Evolutionary conservation across 2,113 vertebrate genomes (phyloP), one percentile per base, ranked within the genome.

Genomic region (Panurus biarmicus): DNA sequence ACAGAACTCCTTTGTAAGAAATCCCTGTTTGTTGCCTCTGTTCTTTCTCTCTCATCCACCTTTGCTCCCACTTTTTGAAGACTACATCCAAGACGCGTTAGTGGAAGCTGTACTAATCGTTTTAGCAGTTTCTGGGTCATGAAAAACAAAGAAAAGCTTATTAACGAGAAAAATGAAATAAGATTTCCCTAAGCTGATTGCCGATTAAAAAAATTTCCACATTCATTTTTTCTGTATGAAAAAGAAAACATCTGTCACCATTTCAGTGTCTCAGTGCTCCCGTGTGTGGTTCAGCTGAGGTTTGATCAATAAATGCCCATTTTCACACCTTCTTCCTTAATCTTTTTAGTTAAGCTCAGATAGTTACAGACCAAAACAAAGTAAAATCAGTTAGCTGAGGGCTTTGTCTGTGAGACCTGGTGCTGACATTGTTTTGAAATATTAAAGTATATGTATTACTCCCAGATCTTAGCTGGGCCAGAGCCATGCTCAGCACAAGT

Each of bases 91-190:
- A 92, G 90, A 87, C 0, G 0, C 5, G 9, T 74, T 78, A 42
- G 67, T 74, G 60, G 81, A 87, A 87, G 54, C 90, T 42, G n/a
- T 51, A 47, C 87, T 78, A 75, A 92, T 92, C 76, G 5, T 82
- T 94, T 81, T 35, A 85, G 91, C 47, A 58, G 88, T 95, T 96
- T 96, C 93, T 91, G 90, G 97, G 97, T 95, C 80, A 89, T 64
- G 93, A 94, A 94, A 96, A 96, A 88, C 93, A 95, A 90, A 91
- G 92, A 71, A 96, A 97, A 92, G 93, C 94, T 95, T 96, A 97
- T 96, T 91, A 82, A 82, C 9, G 19, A 90, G 90, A 92, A 87
- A 93, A 78, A 77, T n/a, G 73, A 95, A 95, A 96, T 69, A 96
- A 94, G 96, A 94, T 74, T 91, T 96, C 70, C 65, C 72, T 85